Percentiles rank a stretch among this genome's conserved stretches.
Evolutionary conservation across 2,797 vertebrate genomes (phyloP).

Genomic region (Pyrocephalus nanus): DNA sequence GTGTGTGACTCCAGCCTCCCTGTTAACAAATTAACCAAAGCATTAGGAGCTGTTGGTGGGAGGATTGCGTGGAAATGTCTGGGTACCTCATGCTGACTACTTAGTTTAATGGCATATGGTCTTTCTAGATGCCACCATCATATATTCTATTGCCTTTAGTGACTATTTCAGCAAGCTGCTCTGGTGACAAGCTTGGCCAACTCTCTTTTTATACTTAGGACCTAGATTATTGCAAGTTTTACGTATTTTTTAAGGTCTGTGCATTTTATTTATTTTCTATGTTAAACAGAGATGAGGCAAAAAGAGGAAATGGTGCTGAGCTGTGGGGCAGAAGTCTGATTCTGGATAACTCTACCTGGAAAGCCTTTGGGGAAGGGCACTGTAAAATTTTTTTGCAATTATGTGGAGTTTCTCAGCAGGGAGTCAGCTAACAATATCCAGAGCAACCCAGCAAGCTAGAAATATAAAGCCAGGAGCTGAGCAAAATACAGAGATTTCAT

Average conservation of each 20-base stretch:
- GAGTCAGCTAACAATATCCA: conserved; percentile 23
- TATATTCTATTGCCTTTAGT: neutral
- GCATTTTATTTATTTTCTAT: neutral
- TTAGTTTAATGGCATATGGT: neutral
- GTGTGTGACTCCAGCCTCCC: neutral
- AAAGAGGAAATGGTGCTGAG: neutral
- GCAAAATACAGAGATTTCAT: conserved; percentile 32
- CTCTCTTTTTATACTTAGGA: neutral
- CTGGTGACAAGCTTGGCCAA: neutral
- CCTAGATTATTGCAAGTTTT: neutral
- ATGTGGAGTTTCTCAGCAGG: conserved; percentile 5
- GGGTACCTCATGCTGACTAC: neutral
- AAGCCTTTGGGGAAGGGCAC: neutral
- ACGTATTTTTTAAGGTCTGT: neutral
- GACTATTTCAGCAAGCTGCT: neutral
- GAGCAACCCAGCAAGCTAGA: conserved; percentile 1
- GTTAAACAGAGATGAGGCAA: neutral
- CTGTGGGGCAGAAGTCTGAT: neutral
- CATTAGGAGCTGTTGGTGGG: neutral
- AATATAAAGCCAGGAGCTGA: conserved; percentile 23
- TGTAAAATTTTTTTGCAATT: neutral
- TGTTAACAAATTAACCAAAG: neutral
- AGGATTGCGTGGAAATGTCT: neutral
- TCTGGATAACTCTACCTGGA: neutral
- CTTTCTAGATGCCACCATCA: neutral